Conservation (phyloP, 92 coral and sea anemone genomes). For the Paragorgia papillata region DNA sequence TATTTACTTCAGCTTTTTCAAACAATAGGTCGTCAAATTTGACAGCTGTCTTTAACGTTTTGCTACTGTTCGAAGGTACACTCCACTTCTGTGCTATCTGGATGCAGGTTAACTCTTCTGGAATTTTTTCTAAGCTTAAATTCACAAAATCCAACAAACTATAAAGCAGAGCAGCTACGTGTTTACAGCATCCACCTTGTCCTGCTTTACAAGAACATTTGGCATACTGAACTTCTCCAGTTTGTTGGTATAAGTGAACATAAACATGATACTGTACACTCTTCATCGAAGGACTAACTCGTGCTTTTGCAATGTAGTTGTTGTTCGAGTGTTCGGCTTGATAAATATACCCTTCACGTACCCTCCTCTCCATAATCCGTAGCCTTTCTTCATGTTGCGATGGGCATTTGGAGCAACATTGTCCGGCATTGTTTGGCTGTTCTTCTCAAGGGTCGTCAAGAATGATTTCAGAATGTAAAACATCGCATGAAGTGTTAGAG, state of each 20-base stretch:
- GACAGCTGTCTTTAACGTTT: constrained; percentile 51
- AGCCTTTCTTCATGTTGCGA: too few species aligned
- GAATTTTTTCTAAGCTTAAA: constrained; percentile 45
- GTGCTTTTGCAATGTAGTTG: constrained; percentile 30
- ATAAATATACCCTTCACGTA: constrained; percentile 27
- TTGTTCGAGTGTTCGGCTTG: constrained; percentile 27
- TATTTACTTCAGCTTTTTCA: constrained; percentile 37
- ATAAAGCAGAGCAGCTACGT: constrained; percentile 58
- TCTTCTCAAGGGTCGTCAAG: too few species aligned
- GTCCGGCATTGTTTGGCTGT: too few species aligned
- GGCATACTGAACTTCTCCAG: constrained; percentile 48
- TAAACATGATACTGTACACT: constrained; percentile 40
- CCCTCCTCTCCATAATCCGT: too few species aligned
- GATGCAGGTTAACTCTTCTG: constrained; percentile 56
- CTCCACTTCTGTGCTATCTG: constrained; percentile 64
- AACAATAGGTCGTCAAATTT: constrained; percentile 33
- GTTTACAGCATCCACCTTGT: constrained; percentile 62
- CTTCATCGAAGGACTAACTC: constrained; percentile 58
- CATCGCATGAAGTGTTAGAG: too few species aligned
- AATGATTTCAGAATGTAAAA: too few species aligned
- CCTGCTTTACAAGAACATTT: constrained; percentile 61
- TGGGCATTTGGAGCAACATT: too few species aligned
- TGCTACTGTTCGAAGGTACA: constrained; percentile 48
- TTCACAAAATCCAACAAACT: constrained; percentile 59
- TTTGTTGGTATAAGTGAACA: constrained; percentile 47